Conservation (phyloP, 2,888 invertebrate genomes). For the Teleogryllus oceanicus region DNA sequence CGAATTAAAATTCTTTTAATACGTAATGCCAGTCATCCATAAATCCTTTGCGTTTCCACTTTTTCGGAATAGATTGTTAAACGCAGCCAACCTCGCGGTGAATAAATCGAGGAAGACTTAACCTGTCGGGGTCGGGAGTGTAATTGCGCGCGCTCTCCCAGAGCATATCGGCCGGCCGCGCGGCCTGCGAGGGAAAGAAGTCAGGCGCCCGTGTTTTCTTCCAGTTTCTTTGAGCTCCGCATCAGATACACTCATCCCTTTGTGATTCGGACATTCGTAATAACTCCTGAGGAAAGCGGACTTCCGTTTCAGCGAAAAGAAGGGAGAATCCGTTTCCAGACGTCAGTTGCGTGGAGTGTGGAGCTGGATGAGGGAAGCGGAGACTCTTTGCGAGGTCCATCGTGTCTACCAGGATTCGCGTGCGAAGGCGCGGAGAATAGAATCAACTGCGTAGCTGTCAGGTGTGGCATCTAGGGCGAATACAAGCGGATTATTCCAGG, state of each 20-base stretch:
- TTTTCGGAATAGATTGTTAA: not conserved
- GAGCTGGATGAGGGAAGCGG: too few relatives aligned
- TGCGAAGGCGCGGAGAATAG: too few relatives aligned
- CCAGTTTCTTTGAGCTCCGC: not conserved
- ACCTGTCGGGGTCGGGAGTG: not conserved
- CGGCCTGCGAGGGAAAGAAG: not conserved
- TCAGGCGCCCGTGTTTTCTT: not conserved
- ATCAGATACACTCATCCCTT: constrained; percentile 6
- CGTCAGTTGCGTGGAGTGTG: too few relatives aligned
- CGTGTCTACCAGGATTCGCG: too few relatives aligned
- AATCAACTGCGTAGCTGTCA: too few relatives aligned
- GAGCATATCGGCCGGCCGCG: too few relatives aligned
- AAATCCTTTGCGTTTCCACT: not conserved
- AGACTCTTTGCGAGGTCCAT: too few relatives aligned
- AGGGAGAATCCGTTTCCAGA: not conserved
- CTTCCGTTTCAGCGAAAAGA: not conserved
- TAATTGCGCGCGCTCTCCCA: not conserved
- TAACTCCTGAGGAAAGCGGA: not conserved
- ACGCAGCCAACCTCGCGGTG: not conserved
- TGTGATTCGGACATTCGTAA: not conserved
- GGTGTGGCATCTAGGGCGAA: too few relatives aligned
- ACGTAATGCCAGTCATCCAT: not conserved
- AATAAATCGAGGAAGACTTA: not conserved
- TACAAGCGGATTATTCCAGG: too few relatives aligned
- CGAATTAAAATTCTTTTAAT: not conserved